phyloP scores from a whole-genome alignment of 2,888 invertebrate genomes.

The Amblyjoppa proteus region DNA sequence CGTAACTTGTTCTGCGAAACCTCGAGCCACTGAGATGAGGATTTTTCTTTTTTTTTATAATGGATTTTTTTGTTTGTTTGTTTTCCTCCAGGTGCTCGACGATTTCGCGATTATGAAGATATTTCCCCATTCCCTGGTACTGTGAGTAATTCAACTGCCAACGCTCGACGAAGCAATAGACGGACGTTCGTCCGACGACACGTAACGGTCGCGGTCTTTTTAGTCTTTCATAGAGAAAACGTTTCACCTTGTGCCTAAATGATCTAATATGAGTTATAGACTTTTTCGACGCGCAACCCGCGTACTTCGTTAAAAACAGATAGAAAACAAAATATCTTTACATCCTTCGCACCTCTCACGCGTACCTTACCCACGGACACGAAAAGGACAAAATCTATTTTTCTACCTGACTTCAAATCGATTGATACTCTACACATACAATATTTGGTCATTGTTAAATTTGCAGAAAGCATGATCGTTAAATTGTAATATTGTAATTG shows the following conservation, averaged over 20 bases:
- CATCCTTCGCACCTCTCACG: slow-evolving; percentile 4
- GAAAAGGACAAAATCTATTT: slow-evolving; percentile 29
- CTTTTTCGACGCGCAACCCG: slow-evolving; percentile 40
- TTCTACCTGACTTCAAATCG: neutral
- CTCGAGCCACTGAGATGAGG: neutral
- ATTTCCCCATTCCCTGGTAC: slow-evolving; percentile 91
- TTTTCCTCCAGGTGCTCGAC: slow-evolving; percentile 88
- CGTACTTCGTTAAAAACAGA: slow-evolving; percentile 12
- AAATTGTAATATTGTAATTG: neutral
- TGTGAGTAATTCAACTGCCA: slow-evolving; percentile 84
- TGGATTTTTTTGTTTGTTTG: slow-evolving; percentile 7
- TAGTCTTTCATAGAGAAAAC: slow-evolving; percentile 53
- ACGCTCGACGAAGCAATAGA: slow-evolving; percentile 60
- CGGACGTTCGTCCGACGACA: slow-evolving; percentile 47
- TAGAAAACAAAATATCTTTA: slow-evolving; percentile 15
- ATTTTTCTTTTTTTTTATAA: slow-evolving; percentile 37
- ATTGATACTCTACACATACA: neutral
- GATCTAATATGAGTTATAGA: slow-evolving; percentile 61
- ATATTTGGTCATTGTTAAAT: neutral
- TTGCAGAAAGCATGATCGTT: neutral
- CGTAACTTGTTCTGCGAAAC: slow-evolving; percentile 45
- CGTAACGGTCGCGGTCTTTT: slow-evolving; percentile 43
- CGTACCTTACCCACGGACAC: slow-evolving; percentile 10
- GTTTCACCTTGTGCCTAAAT: slow-evolving; percentile 82
- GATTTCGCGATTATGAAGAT: slow-evolving; percentile 94